A percentile compares a stretch with the other conserved stretches of the same genome.
These are phyloP conservation scores for Heliconius nattereri DNA, from an alignment of 1,140 invertebrate species.

Conservation along the genomic window DNA sequence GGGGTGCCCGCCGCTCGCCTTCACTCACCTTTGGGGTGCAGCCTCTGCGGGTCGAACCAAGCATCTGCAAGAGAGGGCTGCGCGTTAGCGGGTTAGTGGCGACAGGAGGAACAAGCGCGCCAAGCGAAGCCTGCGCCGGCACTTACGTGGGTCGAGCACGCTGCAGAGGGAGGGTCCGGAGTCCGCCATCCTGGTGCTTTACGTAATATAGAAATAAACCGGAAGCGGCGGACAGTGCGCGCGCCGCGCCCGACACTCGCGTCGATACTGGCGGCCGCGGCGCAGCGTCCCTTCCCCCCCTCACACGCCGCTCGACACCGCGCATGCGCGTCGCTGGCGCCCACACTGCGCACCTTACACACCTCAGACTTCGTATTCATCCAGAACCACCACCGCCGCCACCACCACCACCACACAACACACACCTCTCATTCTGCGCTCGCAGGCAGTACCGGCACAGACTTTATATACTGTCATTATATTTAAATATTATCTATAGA, in stretches of 20 bases:
- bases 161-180: conserved; percentile 73
- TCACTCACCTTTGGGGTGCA: conserved; percentile 92
- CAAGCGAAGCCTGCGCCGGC: conserved; percentile 61
- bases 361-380: conserved; percentile 33
- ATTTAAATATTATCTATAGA: background rate
- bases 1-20: conserved; percentile 42
- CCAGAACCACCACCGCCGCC: conserved; percentile 37
- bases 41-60: conserved; percentile 93
- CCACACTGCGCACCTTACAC: conserved; percentile 50
- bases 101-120: conserved; percentile 67
- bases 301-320: conserved; percentile 34
- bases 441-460: background rate
- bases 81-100: conserved; percentile 78
- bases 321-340: conserved; percentile 43
- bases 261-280: conserved; percentile 73
- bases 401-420: conserved; percentile 29
- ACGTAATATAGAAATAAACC: conserved; percentile 64
- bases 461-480: background rate
- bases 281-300: conserved; percentile 50
- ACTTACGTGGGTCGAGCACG: conserved; percentile 76
- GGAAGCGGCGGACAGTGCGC: conserved; percentile 59
- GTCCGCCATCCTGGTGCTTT: conserved; percentile 72
- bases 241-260: conserved; percentile 74
- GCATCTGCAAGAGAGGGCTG: conserved; percentile 89
- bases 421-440: conserved; percentile 11